phyloP scores from a whole-genome alignment of 1,140 invertebrate genomes.

The Diachasmimorpha longicaudata region DNA sequence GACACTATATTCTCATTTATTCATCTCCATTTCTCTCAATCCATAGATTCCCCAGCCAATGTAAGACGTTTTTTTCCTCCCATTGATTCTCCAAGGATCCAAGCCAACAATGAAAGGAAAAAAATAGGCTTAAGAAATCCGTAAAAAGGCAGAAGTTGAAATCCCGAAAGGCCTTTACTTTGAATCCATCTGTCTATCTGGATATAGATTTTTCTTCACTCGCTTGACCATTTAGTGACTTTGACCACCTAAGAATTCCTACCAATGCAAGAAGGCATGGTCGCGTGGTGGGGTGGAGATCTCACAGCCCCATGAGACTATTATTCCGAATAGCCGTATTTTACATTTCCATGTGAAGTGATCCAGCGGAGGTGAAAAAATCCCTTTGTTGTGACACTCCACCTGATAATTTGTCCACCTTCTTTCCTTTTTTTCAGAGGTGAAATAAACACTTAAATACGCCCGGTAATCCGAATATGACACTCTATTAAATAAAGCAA shows the following conservation, averaged over 20 bases:
- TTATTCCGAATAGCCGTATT: background rate
- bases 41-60: background rate
- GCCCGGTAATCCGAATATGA: no score
- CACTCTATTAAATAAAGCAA: no score
- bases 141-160: background rate
- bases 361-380: background rate
- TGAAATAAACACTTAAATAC: background rate
- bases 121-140: background rate
- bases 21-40: background rate
- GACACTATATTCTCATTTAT: background rate
- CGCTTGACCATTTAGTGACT: background rate
- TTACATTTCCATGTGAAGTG: background rate
- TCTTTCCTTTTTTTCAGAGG: background rate
- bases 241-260: background rate
- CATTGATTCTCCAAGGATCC: background rate
- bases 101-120: background rate
- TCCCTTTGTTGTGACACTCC: constrained; percentile 4
- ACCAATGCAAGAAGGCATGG: background rate
- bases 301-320: background rate
- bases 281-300: background rate
- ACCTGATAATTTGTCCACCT: constrained; percentile 17
- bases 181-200: background rate
- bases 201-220: background rate
- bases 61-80: constrained; percentile 1
- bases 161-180: background rate